phyloP scores from a whole-genome alignment of 2,888 invertebrate species.

The Hydrotaea diabolus region DNA sequence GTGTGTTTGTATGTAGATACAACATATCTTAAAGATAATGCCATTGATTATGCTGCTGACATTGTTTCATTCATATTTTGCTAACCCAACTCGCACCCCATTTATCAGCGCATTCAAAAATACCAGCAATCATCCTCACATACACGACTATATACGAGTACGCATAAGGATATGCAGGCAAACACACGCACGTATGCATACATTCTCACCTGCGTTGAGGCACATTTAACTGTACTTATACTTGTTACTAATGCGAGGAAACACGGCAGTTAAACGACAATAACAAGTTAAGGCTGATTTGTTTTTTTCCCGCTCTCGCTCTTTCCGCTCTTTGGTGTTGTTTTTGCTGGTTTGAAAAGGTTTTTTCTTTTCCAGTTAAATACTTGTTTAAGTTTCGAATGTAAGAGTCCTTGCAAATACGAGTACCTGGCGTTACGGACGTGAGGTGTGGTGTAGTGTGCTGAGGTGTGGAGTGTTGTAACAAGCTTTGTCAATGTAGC shows the following conservation, averaged over 20 bases:
- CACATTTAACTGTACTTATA: constrained; percentile 36
- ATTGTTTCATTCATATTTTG: constrained; percentile 31
- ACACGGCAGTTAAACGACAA: constrained; percentile 57
- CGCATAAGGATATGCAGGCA: constrained; percentile 36
- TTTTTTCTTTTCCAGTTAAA: constrained; percentile 45
- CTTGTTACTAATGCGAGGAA: constrained; percentile 56
- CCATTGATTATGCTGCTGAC: constrained; percentile 50
- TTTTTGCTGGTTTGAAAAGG: constrained; percentile 12
- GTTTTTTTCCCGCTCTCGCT: constrained; percentile 24
- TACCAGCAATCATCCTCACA: constrained; percentile 15
- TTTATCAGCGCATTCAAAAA: not conserved
- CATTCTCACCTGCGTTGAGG: not conserved
- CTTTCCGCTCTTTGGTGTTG: not conserved
- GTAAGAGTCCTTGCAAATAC: constrained; percentile 43
- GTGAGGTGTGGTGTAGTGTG: not conserved
- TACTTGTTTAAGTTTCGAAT: constrained; percentile 53
- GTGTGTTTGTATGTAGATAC: not conserved
- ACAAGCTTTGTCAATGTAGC: constrained; percentile 54
- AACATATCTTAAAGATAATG: constrained; percentile 38
- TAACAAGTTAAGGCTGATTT: constrained; percentile 60
- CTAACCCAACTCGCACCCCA: constrained; percentile 6
- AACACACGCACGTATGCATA: not conserved
- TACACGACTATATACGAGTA: not conserved
- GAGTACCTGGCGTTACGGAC: constrained; percentile 14
- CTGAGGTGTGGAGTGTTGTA: constrained; percentile 36